Evolutionary conservation across 2,888 invertebrate genomes (phyloP).

Genomic region (Willowsia nigromaculata): DNA sequence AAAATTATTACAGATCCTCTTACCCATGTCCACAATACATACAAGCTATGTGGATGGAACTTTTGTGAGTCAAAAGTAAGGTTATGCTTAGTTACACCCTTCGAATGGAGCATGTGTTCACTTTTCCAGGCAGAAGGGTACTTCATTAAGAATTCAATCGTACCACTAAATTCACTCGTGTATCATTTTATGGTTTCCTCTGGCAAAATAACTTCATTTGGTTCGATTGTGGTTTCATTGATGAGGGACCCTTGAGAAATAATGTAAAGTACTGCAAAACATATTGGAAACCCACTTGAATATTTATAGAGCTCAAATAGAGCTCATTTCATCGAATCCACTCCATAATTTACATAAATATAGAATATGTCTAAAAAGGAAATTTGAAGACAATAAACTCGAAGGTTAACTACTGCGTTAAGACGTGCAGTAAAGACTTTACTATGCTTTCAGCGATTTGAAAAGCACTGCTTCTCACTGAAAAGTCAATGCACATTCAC

Average conservation of each 20-base stretch:
- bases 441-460: constrained; percentile 1
- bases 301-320: not conserved
- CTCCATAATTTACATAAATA: not conserved
- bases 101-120: constrained; percentile 31
- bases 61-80: not conserved
- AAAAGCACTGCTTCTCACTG: not conserved
- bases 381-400: constrained; percentile 21
- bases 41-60: not conserved
- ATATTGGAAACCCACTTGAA: not conserved
- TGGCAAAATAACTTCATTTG: constrained; percentile 56
- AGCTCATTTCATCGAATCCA: not conserved
- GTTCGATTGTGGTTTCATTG: constrained; percentile 39
- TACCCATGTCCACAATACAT: not conserved
- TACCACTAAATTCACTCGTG: not conserved
- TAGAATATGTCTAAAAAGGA: not conserved
- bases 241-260: constrained; percentile 15
- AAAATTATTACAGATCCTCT: not conserved
- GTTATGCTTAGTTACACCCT: not conserved
- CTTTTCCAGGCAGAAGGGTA: not conserved
- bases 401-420: constrained; percentile 16
- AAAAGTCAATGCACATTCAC: not conserved
- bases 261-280: not conserved
- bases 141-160: constrained; percentile 49
- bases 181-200: constrained; percentile 40
- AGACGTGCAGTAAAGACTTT: not conserved